These are phyloP conservation scores for Phocoena phocoena DNA, from an alignment of 2,113 vertebrate species.

Conservation along the genomic window DNA sequence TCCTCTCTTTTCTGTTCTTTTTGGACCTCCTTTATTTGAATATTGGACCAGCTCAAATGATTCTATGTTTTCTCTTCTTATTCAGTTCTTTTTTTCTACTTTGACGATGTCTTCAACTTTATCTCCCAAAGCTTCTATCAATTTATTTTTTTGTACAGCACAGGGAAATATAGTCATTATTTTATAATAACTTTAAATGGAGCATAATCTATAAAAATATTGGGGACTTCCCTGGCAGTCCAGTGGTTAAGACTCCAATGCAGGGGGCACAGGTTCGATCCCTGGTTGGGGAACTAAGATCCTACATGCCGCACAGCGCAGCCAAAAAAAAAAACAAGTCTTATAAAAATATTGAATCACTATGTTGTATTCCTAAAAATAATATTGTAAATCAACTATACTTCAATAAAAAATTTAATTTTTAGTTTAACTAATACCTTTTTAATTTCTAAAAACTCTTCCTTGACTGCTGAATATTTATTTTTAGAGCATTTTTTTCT, in stretches of 20 bases:
- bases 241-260: too few species aligned
- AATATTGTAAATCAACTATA: background rate
- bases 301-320: fast-evolving
- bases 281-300: too few species aligned
- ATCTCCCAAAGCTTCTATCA: background rate
- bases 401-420: background rate
- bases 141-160: background rate
- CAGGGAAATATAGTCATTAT: background rate
- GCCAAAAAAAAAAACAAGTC: too few species aligned
- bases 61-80: background rate
- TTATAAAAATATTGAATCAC: background rate
- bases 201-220: background rate
- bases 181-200: background rate
- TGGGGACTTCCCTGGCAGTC: too few species aligned
- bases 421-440: background rate
- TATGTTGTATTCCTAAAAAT: background rate
- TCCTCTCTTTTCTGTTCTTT: background rate
- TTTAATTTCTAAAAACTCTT: background rate
- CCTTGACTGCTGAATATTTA: background rate
- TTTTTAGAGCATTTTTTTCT: background rate
- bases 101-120: background rate
- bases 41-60: background rate
- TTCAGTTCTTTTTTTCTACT: background rate
- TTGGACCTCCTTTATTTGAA: background rate
- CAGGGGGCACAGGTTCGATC: too few species aligned